Evolutionary conservation across 2,888 invertebrate genomes (phyloP), one percentile per base, ranked within the genome.

Genomic region (Romanomermis culicivorax): DNA sequence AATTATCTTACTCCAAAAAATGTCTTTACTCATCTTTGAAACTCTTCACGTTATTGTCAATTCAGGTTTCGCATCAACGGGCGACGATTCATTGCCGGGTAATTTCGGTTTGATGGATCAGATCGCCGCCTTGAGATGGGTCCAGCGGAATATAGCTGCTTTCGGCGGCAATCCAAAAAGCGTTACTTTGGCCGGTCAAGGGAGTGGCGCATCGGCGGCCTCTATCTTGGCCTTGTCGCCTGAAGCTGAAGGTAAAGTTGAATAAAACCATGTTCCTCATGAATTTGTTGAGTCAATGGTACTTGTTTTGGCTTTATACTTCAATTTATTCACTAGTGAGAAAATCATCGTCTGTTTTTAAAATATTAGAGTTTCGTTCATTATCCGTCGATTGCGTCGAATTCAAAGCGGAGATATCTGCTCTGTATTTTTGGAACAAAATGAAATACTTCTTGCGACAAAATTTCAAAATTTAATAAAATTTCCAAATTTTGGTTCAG

Each of bases 61-160:
- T n/a, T n/a, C 58, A 64, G 65, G 67, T 29, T 68, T 68, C 53
- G 59, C 65, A 17, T 64, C 67, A 30, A 66, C 66, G 49, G 67
- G 66, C 52, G 67, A 68, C 56, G 57, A 51, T 26, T 55, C 60
- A 26, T 56, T 65, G 52, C 66, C 68, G 47, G 67, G 66, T 23
- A 68, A 68, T 58, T 61, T 61, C 54, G 67, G 64, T 45, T 59
- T 64, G 52, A 62, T 61, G 61, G 64, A 64, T 59, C 61, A 61
- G 52, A 58, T 64, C n/a, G 60, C 59, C 55, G 62, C 64, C 1
- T 56, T 67, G 3, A 60, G 63, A 59, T 67, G 67, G 67, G 63
- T 67, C 25, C 52, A 58, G 11, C 42, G 55, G 24, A 60, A 61
- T 47, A 61, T 64, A 42, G n/a, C 24, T 3, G 45, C 17, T n/a